Conservation (phyloP, 2,797 vertebrate genomes). For the Pitangus sulphuratus region DNA sequence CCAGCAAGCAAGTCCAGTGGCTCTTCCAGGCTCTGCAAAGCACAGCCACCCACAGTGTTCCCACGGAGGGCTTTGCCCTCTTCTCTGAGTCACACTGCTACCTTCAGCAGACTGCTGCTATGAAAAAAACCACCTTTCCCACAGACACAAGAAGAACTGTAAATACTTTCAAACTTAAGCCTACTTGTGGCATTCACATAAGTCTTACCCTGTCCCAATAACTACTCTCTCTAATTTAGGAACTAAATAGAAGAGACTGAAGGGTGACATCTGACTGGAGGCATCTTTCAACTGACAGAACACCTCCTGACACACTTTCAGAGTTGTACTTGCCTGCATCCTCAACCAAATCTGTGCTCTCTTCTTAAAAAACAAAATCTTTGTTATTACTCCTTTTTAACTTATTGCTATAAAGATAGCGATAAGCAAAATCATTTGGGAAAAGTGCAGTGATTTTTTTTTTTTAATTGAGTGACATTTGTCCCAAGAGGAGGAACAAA, state of each 20-base stretch:
- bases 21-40: not conserved
- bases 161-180: not conserved
- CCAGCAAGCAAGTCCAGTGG: not conserved
- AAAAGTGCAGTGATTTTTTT: not conserved
- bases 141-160: not conserved
- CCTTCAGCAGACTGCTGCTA: not conserved
- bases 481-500: not conserved
- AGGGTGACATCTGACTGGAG: not conserved
- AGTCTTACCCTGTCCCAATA: not conserved
- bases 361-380: not conserved
- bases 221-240: not conserved
- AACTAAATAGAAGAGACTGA: not conserved
- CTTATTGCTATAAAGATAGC: not conserved
- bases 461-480: not conserved
- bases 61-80: not conserved
- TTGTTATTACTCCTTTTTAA: not conserved
- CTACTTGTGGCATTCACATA: not conserved
- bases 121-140: not conserved
- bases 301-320: not conserved
- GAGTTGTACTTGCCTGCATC: not conserved
- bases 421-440: not conserved
- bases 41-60: slow-evolving; percentile 33
- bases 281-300: not conserved
- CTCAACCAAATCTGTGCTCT: not conserved
- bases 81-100: slow-evolving; percentile 15